Evolutionary conservation across 2,888 invertebrate genomes (phyloP).

Genomic region (Melikaiella ostensackeni): DNA sequence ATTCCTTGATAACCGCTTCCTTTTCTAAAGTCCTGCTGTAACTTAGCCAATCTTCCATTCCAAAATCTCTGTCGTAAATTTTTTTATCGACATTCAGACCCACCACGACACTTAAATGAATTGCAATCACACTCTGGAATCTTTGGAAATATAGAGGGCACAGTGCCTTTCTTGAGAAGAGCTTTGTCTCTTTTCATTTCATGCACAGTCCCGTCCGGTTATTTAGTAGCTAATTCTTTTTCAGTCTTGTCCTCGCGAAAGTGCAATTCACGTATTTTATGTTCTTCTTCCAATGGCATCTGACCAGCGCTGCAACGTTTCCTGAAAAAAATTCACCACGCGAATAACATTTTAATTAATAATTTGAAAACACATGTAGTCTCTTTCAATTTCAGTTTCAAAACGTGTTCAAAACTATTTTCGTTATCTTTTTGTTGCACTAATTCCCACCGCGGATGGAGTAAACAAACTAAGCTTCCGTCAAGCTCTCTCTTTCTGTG

Average conservation of each 20-base stretch:
- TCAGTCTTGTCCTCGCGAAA: not conserved
- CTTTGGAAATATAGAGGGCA: not conserved
- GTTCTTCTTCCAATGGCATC: not conserved
- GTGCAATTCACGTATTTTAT: conserved; percentile 6
- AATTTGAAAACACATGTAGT: no score
- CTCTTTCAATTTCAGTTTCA: no score
- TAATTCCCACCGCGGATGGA: no score
- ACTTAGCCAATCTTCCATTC: no score
- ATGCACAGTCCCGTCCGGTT: not conserved
- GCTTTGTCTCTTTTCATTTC: not conserved
- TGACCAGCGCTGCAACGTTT: not conserved
- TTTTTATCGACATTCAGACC: not conserved
- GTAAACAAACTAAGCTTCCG: no score
- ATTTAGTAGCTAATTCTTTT: not conserved
- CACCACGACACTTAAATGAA: not conserved
- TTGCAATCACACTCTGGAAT: no score
- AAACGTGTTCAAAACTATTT: no score
- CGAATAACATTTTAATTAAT: no score
- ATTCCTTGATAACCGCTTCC: not conserved
- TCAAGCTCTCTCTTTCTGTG: no score
- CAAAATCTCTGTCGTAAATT: not conserved
- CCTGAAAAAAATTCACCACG: not conserved
- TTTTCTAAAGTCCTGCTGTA: not conserved
- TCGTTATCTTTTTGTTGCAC: no score
- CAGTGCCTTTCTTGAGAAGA: not conserved